Evolutionary conservation across 2,797 vertebrate species (phyloP).

Genomic region (Myripristis jacobus): DNA sequence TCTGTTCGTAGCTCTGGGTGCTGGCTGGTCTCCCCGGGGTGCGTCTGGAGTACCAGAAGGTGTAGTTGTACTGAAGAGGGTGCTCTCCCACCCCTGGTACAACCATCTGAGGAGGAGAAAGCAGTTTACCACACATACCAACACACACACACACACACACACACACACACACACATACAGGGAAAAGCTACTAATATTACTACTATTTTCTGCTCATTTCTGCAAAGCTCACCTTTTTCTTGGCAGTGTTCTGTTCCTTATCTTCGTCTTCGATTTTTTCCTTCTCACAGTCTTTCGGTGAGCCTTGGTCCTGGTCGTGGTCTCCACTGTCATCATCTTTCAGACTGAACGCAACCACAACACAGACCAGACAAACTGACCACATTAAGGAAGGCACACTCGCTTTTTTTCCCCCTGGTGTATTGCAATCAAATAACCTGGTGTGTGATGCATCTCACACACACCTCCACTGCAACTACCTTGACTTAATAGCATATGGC

Average conservation of each 20-base stretch:
- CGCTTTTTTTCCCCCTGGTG: neutral
- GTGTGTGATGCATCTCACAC: neutral
- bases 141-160: too few relatives aligned
- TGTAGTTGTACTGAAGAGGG: slow-evolving; percentile 89
- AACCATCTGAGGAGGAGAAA: slow-evolving; percentile 68
- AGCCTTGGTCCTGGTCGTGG: slow-evolving; percentile 86
- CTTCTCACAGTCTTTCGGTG: slow-evolving; percentile 88
- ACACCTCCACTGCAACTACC: neutral
- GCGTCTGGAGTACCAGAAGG: slow-evolving; percentile 90
- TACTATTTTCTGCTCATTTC: neutral
- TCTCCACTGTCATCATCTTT: slow-evolving; percentile 90
- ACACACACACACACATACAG: too few relatives aligned
- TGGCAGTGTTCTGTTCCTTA: slow-evolving; percentile 78
- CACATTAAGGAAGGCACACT: neutral
- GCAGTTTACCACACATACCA: too few relatives aligned
- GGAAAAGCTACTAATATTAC: neutral
- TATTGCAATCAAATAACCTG: neutral
- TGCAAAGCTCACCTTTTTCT: slow-evolving; percentile 75
- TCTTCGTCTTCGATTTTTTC: slow-evolving; percentile 85
- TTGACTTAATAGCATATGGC: neutral
- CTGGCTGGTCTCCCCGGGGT: slow-evolving; percentile 88
- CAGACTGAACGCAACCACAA: slow-evolving; percentile 69
- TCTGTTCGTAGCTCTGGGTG: slow-evolving; percentile 90
- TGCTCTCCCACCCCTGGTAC: slow-evolving; percentile 86
- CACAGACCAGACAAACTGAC: neutral